These are phyloP conservation scores for Thecocarcelia acutangulata DNA, from an alignment of 2,888 invertebrate genomes.

Conservation along the genomic window DNA sequence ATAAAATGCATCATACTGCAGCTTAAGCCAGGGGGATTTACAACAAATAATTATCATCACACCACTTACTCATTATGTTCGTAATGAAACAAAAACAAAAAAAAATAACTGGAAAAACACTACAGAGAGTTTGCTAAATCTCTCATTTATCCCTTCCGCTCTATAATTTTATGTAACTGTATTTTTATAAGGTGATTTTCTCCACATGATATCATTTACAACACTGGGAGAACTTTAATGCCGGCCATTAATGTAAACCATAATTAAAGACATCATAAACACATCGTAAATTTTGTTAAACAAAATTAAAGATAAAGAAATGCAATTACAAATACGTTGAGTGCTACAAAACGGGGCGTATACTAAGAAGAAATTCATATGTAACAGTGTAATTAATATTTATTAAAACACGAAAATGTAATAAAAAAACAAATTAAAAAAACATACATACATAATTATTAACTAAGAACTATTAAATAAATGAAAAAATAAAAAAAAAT, in stretches of 20 bases:
- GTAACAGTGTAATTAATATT: too few species aligned
- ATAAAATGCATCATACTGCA: constrained; percentile 26
- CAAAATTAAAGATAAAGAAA: constrained; percentile 42
- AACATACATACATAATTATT: too few species aligned
- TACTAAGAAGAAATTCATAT: too few species aligned
- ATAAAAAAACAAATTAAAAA: too few species aligned
- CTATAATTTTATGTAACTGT: constrained; percentile 32
- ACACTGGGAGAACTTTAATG: not conserved
- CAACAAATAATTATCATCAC: constrained; percentile 30
- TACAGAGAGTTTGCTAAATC: not conserved
- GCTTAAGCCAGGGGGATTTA: constrained; percentile 25
- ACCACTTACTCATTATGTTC: constrained; percentile 60
- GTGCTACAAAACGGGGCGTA: not conserved
- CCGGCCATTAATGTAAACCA: constrained; percentile 66
- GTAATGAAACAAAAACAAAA: not conserved
- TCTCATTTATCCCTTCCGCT: constrained; percentile 21
- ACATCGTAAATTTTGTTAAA: constrained; percentile 78
- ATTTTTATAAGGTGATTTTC: constrained; percentile 6
- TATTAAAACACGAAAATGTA: too few species aligned
- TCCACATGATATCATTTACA: not conserved
- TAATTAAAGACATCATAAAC: constrained; percentile 79
- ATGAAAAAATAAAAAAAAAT: too few species aligned
- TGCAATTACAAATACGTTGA: not conserved
- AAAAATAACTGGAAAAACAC: not conserved
- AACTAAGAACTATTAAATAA: too few species aligned